phyloP scores from a whole-genome alignment of 2,888 invertebrate genomes.

The Macrosiphum euphorbiae region DNA sequence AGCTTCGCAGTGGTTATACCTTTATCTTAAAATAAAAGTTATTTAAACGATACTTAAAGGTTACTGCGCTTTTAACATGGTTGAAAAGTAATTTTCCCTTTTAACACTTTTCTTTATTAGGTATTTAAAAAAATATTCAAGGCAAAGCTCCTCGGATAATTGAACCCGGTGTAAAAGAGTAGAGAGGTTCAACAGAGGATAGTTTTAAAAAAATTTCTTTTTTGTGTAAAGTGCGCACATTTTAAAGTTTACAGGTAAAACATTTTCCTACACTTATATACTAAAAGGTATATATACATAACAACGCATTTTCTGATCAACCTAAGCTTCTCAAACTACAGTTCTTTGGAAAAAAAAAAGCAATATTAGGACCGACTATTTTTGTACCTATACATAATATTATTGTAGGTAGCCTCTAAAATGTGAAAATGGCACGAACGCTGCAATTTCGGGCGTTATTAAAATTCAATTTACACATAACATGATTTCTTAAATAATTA shows the following conservation, averaged over 20 bases:
- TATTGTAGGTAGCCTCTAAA: not conserved
- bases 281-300: not conserved
- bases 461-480: not conserved
- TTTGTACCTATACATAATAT: not conserved
- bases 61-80: not conserved
- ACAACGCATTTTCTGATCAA: not conserved
- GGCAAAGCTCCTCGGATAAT: not conserved
- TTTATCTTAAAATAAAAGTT: conserved; percentile 1
- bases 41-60: not conserved
- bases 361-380: not conserved
- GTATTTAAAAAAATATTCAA: conserved; percentile 2
- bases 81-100: not conserved
- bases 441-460: not conserved
- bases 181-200: not conserved
- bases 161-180: not conserved
- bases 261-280: not conserved
- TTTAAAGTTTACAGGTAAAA: not conserved
- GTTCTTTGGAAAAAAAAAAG: not conserved
- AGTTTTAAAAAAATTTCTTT: not conserved
- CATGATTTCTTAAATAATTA: not conserved
- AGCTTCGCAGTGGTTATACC: not conserved
- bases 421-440: not conserved
- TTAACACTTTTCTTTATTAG: not conserved
- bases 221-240: not conserved
- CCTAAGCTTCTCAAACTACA: not conserved